These are phyloP conservation scores for Parasteatoda tepidariorum DNA, from an alignment of 1,140 invertebrate genomes.

Conservation along the genomic window DNA sequence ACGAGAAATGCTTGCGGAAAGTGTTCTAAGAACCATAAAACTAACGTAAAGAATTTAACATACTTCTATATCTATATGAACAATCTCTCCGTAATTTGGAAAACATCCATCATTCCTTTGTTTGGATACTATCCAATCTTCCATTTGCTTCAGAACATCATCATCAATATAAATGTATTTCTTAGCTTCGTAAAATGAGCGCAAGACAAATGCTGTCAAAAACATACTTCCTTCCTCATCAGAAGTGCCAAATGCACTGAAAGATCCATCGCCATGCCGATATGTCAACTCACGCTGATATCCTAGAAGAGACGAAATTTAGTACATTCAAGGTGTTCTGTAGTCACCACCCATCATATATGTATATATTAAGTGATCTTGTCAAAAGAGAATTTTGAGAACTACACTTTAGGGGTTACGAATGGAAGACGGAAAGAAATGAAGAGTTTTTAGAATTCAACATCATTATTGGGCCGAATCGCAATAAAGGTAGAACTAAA, in stretches of 20 bases:
- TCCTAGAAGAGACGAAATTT: slow-evolving; percentile 73
- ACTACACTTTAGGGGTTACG: no score
- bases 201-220: slow-evolving; percentile 84
- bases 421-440: no score
- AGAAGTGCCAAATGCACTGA: slow-evolving; percentile 80
- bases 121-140: slow-evolving; percentile 70
- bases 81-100: slow-evolving; percentile 21
- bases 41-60: neutral
- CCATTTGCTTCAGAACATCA: slow-evolving; percentile 67
- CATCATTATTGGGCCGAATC: no score
- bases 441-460: no score
- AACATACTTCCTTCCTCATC: slow-evolving; percentile 80
- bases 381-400: no score
- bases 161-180: slow-evolving; percentile 76
- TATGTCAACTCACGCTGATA: slow-evolving; percentile 82
- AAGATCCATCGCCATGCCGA: slow-evolving; percentile 80
- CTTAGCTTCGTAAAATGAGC: slow-evolving; percentile 77
- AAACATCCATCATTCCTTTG: slow-evolving; percentile 39
- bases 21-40: no score
- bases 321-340: no score
- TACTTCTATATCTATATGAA: slow-evolving; percentile 29
- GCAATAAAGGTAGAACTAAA: no score
- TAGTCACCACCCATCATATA: no score
- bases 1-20: no score
- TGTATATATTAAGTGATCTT: no score